A percentile compares a stretch with the other conserved stretches of the same genome.
Conservation (phyloP, 2,888 invertebrate genomes). For the Danaus chrysippus region DNA sequence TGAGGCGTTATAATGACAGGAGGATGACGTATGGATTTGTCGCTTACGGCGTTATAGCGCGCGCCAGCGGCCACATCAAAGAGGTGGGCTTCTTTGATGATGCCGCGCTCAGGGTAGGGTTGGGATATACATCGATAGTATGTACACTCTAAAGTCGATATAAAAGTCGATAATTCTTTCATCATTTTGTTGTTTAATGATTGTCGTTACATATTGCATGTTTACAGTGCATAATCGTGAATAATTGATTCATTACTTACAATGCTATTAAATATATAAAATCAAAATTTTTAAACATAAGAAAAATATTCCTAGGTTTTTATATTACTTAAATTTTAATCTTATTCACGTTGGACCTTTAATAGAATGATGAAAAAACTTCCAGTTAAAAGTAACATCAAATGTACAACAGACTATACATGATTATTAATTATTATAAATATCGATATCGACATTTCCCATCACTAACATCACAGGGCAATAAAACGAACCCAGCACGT, state of each 20-base stretch:
- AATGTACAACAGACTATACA: background rate
- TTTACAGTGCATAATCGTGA: too few species aligned
- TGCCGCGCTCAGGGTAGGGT: constrained; percentile 67
- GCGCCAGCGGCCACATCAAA: constrained; percentile 78
- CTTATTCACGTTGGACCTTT: too few species aligned
- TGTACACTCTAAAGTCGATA: background rate
- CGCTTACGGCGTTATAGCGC: constrained; percentile 79
- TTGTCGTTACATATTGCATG: too few species aligned
- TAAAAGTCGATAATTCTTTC: background rate
- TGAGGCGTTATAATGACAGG: constrained; percentile 78
- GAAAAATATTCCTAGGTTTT: too few species aligned
- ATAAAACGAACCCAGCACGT: constrained; percentile 79
- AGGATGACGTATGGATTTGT: constrained; percentile 79
- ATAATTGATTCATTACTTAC: too few species aligned
- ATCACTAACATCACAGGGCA: constrained; percentile 56
- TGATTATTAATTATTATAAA: constrained; percentile 5
- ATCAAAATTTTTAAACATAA: too few species aligned
- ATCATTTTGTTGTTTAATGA: background rate
- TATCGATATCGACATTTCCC: constrained; percentile 51
- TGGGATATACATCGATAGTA: constrained; percentile 41
- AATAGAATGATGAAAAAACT: background rate
- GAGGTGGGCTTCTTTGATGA: constrained; percentile 78
- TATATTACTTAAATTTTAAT: too few species aligned
- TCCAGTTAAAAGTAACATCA: background rate
- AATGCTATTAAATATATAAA: too few species aligned